Base-by-base conservation (phyloP, 92 coral and sea anemone species). In the Porites cylindrica region DNA sequence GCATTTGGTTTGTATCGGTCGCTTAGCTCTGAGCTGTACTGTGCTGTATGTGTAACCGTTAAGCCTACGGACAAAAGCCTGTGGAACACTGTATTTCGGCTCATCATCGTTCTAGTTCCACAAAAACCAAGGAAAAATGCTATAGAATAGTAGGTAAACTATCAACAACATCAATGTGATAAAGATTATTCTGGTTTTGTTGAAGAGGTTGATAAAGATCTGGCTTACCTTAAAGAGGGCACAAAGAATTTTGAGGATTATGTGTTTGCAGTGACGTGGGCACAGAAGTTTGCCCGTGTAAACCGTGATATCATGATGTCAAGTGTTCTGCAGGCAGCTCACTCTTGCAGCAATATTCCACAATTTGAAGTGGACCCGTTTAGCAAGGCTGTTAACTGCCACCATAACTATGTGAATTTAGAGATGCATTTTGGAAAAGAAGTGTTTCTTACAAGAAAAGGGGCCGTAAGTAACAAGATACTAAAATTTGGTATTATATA, bases 221-320 rank as follows among this genome's bases (percentile, higher is more conserved):
- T 95, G 52, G 91, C 98, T 1, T 95, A 93, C 66, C 94, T 95
- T 69, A 78, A 50, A 58, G 98, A 95, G 82, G 96, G 96, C 4
- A 88, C 94, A 10, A 86, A 60, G 56, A 88, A 95, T 78, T 95
- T 95, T 60, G 81, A 93, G 1, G 92, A 90, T 81, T 93, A 95
- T 24, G 93, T 93, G 18, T 93, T 88, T 77, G 96, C 98, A 10
- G 98, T 95, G 19, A 82, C 91, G 0, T 95, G 96, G 98, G 96
- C 96, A 23, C 96, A 95, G 72, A 89, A 69, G 66, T 94, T 86
- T 85, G 98, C 98, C 50, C 91, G 90, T 20, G 10, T 90, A 19
- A 94, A 95, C 88, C 86, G 98, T 62, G 89, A 92, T 61, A 56
- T 92, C 24, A 94, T 95, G 98, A 93, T 95, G 98, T 61, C 82